phyloP scores from a whole-genome alignment of 2,113 vertebrate genomes.

The Lutjanus erythropterus region DNA sequence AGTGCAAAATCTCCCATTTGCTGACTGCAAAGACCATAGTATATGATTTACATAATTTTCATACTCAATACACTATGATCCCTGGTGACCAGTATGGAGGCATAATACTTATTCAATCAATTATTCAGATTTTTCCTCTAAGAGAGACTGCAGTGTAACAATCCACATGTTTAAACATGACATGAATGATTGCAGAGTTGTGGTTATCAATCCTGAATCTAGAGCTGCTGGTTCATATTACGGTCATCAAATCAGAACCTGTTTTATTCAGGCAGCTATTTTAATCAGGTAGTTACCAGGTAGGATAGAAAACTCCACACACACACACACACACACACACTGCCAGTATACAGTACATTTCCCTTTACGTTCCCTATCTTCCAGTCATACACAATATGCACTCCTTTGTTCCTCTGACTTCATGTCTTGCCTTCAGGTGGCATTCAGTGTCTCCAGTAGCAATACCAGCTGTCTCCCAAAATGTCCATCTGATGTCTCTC shows the following conservation, averaged over 20 bases:
- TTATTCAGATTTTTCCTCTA: not conserved
- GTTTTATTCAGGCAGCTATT: constrained; percentile 9
- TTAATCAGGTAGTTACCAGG: constrained; percentile 8
- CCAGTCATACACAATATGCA: not conserved
- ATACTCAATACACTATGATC: too few species aligned
- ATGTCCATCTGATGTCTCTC: constrained; percentile 31
- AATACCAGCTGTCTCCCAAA: constrained; percentile 52
- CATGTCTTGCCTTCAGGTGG: constrained; percentile 29
- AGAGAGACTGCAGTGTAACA: not conserved
- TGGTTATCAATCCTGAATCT: not conserved
- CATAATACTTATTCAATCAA: too few species aligned
- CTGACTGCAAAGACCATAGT: too few species aligned
- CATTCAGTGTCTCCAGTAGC: constrained; percentile 33
- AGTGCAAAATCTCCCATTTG: too few species aligned
- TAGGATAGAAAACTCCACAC: not conserved
- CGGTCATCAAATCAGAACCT: not conserved
- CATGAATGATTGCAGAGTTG: not conserved
- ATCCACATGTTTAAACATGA: not conserved
- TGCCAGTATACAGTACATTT: not conserved
- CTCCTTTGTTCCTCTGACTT: constrained; percentile 26
- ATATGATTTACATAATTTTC: too few species aligned
- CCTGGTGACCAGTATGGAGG: too few species aligned
- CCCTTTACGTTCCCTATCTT: not conserved
- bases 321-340: not conserved
- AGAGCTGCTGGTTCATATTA: not conserved